Conservation (phyloP, 2,888 invertebrate species). For the Caprella mutica region DNA sequence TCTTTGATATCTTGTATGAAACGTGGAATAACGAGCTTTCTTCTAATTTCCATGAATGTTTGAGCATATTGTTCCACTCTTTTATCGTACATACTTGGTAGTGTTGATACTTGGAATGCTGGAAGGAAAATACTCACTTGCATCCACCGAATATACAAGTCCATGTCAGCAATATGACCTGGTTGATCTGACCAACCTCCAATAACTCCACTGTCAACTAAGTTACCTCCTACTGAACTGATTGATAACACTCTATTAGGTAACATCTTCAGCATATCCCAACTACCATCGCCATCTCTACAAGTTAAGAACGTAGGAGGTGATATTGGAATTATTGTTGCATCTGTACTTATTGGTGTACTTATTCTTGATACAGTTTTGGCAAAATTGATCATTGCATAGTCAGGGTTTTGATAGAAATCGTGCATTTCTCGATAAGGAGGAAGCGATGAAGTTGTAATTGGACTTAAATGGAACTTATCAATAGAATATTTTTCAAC, state of each 20-base stretch:
- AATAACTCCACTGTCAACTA: constrained; percentile 23
- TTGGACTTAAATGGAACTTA: constrained; percentile 26
- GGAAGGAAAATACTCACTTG: constrained; percentile 26
- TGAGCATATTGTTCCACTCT: neutral
- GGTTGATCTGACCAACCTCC: constrained; percentile 18
- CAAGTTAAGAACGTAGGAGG: constrained; percentile 28
- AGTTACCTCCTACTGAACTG: constrained; percentile 20
- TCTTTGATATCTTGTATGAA: constrained; percentile 11
- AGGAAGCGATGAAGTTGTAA: constrained; percentile 26
- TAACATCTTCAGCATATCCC: constrained; percentile 21
- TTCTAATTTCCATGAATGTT: constrained; percentile 9
- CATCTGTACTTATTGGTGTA: constrained; percentile 25
- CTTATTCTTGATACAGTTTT: constrained; percentile 19
- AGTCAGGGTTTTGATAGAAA: constrained; percentile 20
- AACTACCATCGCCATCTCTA: constrained; percentile 21
- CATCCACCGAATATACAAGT: constrained; percentile 28
- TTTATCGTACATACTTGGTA: constrained; percentile 20
- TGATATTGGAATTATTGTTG: constrained; percentile 18
- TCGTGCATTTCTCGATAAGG: constrained; percentile 22
- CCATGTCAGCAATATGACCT: constrained; percentile 22
- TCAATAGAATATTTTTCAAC: constrained; percentile 14
- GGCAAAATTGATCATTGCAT: constrained; percentile 16
- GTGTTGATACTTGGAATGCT: constrained; percentile 23
- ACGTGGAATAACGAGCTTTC: constrained; percentile 21
- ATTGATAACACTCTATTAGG: constrained; percentile 24